Base-by-base conservation (phyloP, 2,797 vertebrate species). In the Poecilia gillii region DNA sequence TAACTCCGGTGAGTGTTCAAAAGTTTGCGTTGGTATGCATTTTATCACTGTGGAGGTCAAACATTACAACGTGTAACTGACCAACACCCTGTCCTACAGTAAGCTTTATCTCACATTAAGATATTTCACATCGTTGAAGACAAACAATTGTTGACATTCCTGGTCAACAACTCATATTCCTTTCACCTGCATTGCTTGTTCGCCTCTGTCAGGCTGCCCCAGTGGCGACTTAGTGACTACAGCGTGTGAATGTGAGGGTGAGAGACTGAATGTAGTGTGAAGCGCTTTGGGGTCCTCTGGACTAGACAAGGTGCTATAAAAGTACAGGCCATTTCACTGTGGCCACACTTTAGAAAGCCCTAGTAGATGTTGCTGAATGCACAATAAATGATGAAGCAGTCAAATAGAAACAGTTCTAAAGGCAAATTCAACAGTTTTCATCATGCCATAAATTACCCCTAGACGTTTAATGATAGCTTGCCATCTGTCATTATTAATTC, bases 1-100 rank as follows among this genome's bases (percentile, higher is more conserved):
- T 64, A 18, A 79, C 74, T 31, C 79, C 33, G 1, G 1, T 72
- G 28, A n/a, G 68, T 81, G 47, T 57, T 76, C 59, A 13, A 36
- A 18, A 53, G n/a, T 64, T 51, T 9, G 1, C 0, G 68, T 31
- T 33, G 73, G n/a, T 12, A 2, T 74, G 8, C 76, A 39, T 59
- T 6, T 18, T 41, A 9, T 46, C 18, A 55, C 70, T 39, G 39
- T 5, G 49, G 1, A 23, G 47, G 41, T 51, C 28, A n/a, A 73
- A 51, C 66, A 55, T 55, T 47, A 18, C 43, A 66, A 41, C 4
- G 20, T 59, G 39, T 20, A 31, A 59, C 41, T 75, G 39, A 59
- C 74, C 6, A 11, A 59, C n/a, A 45, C n/a, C 18, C 25, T 45
- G 11, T 62, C n/a, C 28, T n/a, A 47, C 6, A 49, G 45, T 14